phyloP scores from a whole-genome alignment of 1,140 invertebrate species.

The Zaprionus davidi region DNA sequence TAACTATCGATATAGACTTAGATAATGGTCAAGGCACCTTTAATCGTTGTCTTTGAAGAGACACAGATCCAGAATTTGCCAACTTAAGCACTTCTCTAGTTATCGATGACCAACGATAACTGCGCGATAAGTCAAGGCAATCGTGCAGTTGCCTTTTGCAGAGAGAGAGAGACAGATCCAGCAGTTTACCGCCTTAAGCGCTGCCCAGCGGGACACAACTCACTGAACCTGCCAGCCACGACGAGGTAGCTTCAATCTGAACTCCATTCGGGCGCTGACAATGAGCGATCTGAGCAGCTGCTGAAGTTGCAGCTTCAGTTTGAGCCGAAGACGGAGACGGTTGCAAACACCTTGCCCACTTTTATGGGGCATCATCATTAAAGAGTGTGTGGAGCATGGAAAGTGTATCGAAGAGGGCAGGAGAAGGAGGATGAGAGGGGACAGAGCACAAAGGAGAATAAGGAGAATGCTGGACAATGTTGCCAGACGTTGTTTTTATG shows the following conservation, averaged over 20 bases:
- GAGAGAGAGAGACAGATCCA: constrained; percentile 15
- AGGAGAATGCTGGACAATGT: constrained; percentile 57
- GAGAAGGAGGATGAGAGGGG: not conserved
- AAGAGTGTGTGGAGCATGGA: constrained; percentile 22
- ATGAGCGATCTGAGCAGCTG: constrained; percentile 60
- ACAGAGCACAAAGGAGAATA: not conserved
- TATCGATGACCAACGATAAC: not conserved
- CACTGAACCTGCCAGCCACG: constrained; percentile 2
- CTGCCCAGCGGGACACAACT: constrained; percentile 58
- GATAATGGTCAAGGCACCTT: too few species aligned
- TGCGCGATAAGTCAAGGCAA: too few species aligned
- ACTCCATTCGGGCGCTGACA: constrained; percentile 40
- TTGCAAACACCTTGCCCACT: constrained; percentile 72
- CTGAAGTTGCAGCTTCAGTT: constrained; percentile 35
- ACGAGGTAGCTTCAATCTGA: constrained; percentile 5
- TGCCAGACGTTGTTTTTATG: constrained; percentile 56
- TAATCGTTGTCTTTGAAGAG: too few species aligned
- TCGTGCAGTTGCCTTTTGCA: too few species aligned
- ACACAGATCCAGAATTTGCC: too few species aligned
- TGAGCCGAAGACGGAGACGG: constrained; percentile 6
- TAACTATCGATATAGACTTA: not conserved
- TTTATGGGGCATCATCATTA: constrained; percentile 62
- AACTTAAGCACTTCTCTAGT: not conserved
- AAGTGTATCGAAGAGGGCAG: not conserved
- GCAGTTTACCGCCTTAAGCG: constrained; percentile 55